These are phyloP conservation scores for Bergia puertoricense DNA, from an alignment of 92 coral and sea anemone genomes.

Conservation along the genomic window DNA sequence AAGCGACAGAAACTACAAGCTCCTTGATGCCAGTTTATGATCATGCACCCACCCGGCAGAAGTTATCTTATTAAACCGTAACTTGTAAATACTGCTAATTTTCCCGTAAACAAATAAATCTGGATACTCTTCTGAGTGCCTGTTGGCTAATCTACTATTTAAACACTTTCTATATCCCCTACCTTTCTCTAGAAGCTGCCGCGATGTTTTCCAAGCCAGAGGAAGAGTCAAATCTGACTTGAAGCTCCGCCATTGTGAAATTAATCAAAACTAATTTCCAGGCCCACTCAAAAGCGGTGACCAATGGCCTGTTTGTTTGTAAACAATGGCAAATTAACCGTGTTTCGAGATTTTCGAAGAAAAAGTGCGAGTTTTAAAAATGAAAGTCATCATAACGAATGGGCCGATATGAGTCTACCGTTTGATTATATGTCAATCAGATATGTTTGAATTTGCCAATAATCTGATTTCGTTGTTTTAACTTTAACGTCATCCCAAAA, in stretches of 20 bases:
- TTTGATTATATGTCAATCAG: not conserved
- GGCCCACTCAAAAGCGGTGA: slow-evolving; percentile 42
- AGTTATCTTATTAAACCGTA: not conserved
- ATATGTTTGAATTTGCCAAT: not conserved
- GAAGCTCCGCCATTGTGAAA: slow-evolving; percentile 88
- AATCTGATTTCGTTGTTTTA: not conserved
- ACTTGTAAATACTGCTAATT: not conserved
- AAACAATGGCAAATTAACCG: not conserved
- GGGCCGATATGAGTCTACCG: not conserved
- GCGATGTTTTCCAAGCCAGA: slow-evolving; percentile 80
- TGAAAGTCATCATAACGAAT: too few species aligned
- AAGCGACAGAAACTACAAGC: not conserved
- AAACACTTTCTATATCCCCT: not conserved
- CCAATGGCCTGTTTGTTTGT: slow-evolving; percentile 23
- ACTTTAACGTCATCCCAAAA: not conserved
- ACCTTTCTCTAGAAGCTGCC: slow-evolving; percentile 69
- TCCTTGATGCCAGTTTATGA: too few species aligned
- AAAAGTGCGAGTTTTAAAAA: not conserved
- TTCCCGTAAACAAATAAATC: not conserved
- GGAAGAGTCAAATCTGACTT: slow-evolving; percentile 54
- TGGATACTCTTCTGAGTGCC: not conserved
- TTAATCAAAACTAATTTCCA: slow-evolving; percentile 57
- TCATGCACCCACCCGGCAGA: not conserved
- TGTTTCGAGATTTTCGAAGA: not conserved
- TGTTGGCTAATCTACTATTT: not conserved